phyloP scores from a whole-genome alignment of 2,797 vertebrate genomes.

The Psittacula derbiana region DNA sequence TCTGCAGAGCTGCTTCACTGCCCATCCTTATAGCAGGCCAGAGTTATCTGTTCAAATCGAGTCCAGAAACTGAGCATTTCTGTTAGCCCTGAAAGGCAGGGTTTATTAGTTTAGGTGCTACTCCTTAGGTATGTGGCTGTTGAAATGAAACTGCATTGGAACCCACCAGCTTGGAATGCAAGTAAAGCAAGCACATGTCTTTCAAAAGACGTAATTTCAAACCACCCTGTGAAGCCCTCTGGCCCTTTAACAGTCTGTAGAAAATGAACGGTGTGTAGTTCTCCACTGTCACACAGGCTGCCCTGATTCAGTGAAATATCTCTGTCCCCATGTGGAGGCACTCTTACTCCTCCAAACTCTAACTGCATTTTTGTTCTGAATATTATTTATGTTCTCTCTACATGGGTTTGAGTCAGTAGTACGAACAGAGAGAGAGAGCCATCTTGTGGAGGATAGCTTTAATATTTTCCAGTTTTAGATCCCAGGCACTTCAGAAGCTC shows the following conservation, averaged over 20 bases:
- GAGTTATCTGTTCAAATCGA: neutral
- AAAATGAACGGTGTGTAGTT: neutral
- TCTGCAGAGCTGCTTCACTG: neutral
- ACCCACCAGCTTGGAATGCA: neutral
- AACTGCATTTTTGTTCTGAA: neutral
- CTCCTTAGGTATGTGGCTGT: neutral
- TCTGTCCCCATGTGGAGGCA: slow-evolving; percentile 55
- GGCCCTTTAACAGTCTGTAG: neutral
- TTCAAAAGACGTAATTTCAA: neutral
- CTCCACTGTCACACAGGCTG: neutral
- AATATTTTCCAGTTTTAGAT: neutral
- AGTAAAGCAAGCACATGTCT: neutral
- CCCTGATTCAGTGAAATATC: slow-evolving; percentile 13
- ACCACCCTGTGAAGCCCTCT: neutral
- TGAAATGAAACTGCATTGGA: neutral
- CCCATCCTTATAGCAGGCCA: neutral
- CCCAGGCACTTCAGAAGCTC: neutral
- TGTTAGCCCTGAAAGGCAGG: neutral
- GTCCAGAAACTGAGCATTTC: neutral
- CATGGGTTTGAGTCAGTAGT: neutral
- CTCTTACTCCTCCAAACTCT: slow-evolving; percentile 55
- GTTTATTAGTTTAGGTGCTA: neutral
- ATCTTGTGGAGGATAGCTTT: slow-evolving; percentile 37
- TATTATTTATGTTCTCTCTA: slow-evolving; percentile 30
- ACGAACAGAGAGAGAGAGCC: neutral